Evolutionary conservation across 1,140 invertebrate genomes (phyloP).

Genomic region (Glomeris maerens): DNA sequence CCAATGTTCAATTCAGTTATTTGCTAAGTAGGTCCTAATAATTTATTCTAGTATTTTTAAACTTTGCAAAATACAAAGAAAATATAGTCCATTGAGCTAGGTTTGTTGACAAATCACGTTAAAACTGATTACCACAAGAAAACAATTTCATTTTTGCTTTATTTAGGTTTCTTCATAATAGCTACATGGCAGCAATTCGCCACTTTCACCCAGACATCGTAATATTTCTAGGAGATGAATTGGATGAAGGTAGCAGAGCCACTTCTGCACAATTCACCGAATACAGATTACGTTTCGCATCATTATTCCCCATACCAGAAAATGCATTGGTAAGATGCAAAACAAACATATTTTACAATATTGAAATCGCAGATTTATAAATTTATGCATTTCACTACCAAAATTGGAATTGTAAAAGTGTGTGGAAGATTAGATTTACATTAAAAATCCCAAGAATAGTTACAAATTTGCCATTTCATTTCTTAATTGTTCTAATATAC

Average conservation of each 20-base stretch:
- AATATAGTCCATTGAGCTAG: too few relatives aligned
- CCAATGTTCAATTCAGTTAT: too few relatives aligned
- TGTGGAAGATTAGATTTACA: not conserved
- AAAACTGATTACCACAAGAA: too few relatives aligned
- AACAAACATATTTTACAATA: not conserved
- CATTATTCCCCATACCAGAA: conserved; percentile 23
- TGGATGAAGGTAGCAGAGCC: conserved; percentile 79
- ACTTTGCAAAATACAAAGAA: too few relatives aligned
- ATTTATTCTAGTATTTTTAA: too few relatives aligned
- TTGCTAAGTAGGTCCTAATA: too few relatives aligned
- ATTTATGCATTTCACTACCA: conserved; percentile 5
- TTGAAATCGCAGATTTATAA: not conserved
- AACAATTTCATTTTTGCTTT: too few relatives aligned
- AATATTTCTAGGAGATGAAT: conserved; percentile 76
- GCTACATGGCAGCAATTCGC: too few relatives aligned
- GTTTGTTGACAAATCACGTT: too few relatives aligned
- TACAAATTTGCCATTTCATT: not conserved
- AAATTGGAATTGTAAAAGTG: conserved; percentile 3
- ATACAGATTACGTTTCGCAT: conserved; percentile 26
- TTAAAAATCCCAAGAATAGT: not conserved
- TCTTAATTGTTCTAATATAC: not conserved
- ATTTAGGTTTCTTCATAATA: too few relatives aligned
- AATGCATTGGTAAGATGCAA: conserved; percentile 19
- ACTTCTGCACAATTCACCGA: conserved; percentile 41
- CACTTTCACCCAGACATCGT: conserved; percentile 74